Evolutionary conservation across 2,797 vertebrate species (phyloP), one percentile per base, ranked within the genome.

Genomic region (Pipistrellus nathusii): DNA sequence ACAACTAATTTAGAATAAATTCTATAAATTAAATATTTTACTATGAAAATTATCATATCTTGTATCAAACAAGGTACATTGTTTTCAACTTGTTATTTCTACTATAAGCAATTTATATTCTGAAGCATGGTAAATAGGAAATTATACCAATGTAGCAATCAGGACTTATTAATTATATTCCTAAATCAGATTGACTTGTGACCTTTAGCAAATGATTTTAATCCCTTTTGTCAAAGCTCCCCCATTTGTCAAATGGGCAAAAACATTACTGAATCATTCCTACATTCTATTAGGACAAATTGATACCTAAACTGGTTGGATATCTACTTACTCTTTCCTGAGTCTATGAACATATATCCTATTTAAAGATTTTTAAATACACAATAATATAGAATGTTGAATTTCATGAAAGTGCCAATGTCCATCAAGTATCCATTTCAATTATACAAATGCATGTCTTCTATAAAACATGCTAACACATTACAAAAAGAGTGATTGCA

Each of bases 181-280:
- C 30, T 86, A 62, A 87, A 87, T 46, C 38, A 78, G 55, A 68
- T 38, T 55, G 64, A 25, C 85, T 85, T 27, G 25, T 72, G 48
- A 15, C 27, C 25, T 73, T 88, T 9, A 72, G 78, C 25, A 95
- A 92, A 48, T 48, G 41, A 72, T 71, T 89, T 38, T 32, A 35
- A 7, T n/a, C 7, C 20, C 15, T 44, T 78, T 78, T 73, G 64
- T 72, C 15, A 44, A 84, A 57, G 18, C 51, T 85, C 48, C 21
- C 6, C 78, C 38, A 85, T 69, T 78, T 73, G 25, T 92, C 46
- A 92, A 88, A n/a, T 30, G 18, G n/a, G 25, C n/a, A 77, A 72
- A 91, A 88, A n/a, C 4, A 73, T 41, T 80, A 84, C 30, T 75
- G 6, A 94, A 82, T 82, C 62, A 71, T 85, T 25, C 41, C 27